Conservation (phyloP, 2,113 vertebrate species). For the Phylloscopus whistleri region DNA sequence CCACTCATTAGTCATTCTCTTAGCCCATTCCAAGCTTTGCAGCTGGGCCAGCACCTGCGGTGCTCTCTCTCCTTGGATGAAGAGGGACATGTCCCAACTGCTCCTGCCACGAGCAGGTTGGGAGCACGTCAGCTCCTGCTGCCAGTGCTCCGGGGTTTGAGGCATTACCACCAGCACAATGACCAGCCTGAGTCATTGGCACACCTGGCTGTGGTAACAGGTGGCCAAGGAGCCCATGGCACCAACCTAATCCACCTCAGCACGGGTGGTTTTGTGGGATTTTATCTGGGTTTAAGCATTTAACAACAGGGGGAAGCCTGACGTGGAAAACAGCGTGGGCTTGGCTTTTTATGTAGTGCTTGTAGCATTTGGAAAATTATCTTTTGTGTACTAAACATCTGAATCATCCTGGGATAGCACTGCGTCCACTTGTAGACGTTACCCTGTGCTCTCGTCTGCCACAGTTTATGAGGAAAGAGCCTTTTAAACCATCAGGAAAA, state of each 20-base stretch:
- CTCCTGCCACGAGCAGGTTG: background rate
- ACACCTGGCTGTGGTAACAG: background rate
- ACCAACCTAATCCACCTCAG: background rate
- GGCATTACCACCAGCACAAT: background rate
- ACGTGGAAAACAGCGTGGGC: rapidly evolving
- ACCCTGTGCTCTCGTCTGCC: rapidly evolving
- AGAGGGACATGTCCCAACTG: rapidly evolving
- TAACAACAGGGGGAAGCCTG: too few relatives aligned
- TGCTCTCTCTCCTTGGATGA: rapidly evolving
- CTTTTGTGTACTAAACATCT: background rate
- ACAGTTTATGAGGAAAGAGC: background rate
- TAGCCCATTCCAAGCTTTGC: rapidly evolving
- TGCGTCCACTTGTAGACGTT: background rate
- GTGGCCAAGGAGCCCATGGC: background rate
- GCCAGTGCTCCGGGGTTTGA: rapidly evolving
- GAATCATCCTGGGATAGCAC: background rate
- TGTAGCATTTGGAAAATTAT: background rate
- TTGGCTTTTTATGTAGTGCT: background rate
- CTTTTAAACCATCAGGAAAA: background rate
- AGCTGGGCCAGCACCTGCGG: rapidly evolving
- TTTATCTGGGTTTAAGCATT: background rate
- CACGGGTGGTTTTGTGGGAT: background rate
- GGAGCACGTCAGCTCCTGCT: background rate
- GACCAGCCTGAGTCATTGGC: background rate
- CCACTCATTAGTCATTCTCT: rapidly evolving